phyloP scores from a whole-genome alignment of 1,140 invertebrate genomes.

The Brachionus plicatilis region DNA sequence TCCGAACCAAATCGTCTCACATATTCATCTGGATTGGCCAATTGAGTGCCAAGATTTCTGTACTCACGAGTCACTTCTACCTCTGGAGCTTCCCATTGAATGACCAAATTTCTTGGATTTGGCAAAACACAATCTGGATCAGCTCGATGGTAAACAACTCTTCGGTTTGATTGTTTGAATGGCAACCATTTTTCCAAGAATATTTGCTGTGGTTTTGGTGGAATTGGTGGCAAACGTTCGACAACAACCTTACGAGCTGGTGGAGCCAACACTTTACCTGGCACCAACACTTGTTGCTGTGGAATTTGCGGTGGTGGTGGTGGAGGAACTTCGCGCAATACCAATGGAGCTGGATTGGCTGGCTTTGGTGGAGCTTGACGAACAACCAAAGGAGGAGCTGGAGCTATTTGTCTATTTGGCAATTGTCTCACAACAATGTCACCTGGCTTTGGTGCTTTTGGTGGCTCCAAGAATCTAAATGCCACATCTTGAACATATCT shows the following conservation, averaged over 20 bases:
- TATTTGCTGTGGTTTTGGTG: slow-evolving; percentile 24
- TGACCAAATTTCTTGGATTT: slow-evolving; percentile 38
- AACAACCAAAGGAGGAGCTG: slow-evolving; percentile 35
- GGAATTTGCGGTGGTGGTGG: neutral
- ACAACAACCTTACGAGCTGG: slow-evolving; percentile 34
- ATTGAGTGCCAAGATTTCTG: slow-evolving; percentile 24
- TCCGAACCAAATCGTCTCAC: neutral
- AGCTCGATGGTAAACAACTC: slow-evolving; percentile 4
- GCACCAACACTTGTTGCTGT: neutral
- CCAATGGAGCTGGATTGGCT: neutral
- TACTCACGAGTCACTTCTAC: slow-evolving; percentile 31
- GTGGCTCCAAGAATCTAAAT: slow-evolving; percentile 23
- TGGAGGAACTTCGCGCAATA: slow-evolving; percentile 27
- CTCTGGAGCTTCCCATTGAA: slow-evolving; percentile 37
- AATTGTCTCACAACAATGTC: slow-evolving; percentile 10
- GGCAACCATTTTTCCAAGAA: slow-evolving; percentile 35
- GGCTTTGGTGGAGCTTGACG: slow-evolving; percentile 28
- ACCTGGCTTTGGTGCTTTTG: slow-evolving; percentile 28
- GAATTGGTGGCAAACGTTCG: slow-evolving; percentile 30
- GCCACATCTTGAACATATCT: slow-evolving; percentile 29
- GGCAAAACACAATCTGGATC: slow-evolving; percentile 7
- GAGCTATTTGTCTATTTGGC: slow-evolving; percentile 23
- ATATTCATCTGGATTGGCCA: slow-evolving; percentile 32
- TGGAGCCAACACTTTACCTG: slow-evolving; percentile 30
- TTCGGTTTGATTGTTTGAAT: slow-evolving; percentile 17